Conservation (phyloP, 2,797 vertebrate genomes). For the Gephyroberyx darwinii region DNA sequence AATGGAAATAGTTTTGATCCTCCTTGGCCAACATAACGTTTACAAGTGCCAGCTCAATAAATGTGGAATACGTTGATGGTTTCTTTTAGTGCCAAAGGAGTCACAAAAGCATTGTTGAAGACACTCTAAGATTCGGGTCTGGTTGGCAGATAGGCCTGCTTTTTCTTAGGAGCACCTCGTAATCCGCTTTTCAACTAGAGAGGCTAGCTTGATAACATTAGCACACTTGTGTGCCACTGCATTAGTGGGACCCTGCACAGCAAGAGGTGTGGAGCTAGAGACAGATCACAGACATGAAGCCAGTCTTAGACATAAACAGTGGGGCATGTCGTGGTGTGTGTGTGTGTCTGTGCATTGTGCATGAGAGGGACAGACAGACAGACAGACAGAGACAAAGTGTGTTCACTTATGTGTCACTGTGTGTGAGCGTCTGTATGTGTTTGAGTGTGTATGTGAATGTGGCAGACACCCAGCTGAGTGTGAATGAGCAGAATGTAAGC, state of each 20-base stretch:
- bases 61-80: constrained; percentile 28
- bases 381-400: constrained; percentile 38
- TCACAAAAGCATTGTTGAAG: constrained; percentile 11
- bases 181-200: constrained; percentile 16
- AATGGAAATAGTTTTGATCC: constrained; percentile 45
- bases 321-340: constrained; percentile 20
- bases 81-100: constrained; percentile 36
- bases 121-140: constrained; percentile 6
- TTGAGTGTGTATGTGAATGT: constrained; percentile 19
- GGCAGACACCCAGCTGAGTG: constrained; percentile 52
- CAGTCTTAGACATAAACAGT: constrained; percentile 66
- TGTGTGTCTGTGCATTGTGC: constrained; percentile 18
- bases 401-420: constrained; percentile 40
- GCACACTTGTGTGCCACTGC: constrained; percentile 21
- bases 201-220: constrained; percentile 29
- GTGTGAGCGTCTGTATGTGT: constrained; percentile 38
- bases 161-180: constrained; percentile 23
- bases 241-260: constrained; percentile 26
- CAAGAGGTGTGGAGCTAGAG: constrained; percentile 42
- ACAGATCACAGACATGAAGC: constrained; percentile 62
- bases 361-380: constrained; percentile 30
- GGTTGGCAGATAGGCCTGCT: constrained; percentile 9
- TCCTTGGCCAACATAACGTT: constrained; percentile 33
- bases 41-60: constrained; percentile 33
- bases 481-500: constrained; percentile 62